Conservation (phyloP, 2,797 vertebrate genomes). For the Trachops cirrhosus region DNA sequence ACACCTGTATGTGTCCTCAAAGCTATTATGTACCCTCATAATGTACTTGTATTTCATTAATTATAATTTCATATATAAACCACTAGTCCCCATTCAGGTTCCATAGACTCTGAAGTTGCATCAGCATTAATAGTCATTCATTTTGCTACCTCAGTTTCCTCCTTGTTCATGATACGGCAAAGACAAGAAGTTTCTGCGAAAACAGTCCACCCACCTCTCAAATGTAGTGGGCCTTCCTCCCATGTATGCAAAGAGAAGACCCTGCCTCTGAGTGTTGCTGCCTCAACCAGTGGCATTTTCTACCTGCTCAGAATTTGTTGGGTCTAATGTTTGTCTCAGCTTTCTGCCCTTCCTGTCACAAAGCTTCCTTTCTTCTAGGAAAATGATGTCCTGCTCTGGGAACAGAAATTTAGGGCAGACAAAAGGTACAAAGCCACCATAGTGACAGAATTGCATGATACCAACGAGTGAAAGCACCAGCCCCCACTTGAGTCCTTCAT, state of each 20-base stretch:
- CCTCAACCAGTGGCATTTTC: background rate
- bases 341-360: background rate
- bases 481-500: background rate
- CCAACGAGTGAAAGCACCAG: background rate
- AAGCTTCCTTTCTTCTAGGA: background rate
- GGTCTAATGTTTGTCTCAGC: background rate
- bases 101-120: background rate
- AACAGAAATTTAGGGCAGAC: background rate
- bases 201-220: background rate
- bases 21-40: background rate
- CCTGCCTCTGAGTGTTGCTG: fast-evolving
- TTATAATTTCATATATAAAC: background rate
- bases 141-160: background rate
- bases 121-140: background rate
- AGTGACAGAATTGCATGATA: background rate
- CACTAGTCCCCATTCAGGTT: background rate
- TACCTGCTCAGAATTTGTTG: background rate
- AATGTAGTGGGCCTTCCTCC: fast-evolving
- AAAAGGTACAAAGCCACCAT: background rate
- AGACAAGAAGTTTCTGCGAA: background rate
- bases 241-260: background rate
- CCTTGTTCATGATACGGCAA: background rate
- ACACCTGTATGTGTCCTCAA: background rate
- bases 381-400: background rate
- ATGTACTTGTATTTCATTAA: background rate